Base-by-base conservation (phyloP, 2,113 vertebrate species). In the Syngnathus floridae region DNA sequence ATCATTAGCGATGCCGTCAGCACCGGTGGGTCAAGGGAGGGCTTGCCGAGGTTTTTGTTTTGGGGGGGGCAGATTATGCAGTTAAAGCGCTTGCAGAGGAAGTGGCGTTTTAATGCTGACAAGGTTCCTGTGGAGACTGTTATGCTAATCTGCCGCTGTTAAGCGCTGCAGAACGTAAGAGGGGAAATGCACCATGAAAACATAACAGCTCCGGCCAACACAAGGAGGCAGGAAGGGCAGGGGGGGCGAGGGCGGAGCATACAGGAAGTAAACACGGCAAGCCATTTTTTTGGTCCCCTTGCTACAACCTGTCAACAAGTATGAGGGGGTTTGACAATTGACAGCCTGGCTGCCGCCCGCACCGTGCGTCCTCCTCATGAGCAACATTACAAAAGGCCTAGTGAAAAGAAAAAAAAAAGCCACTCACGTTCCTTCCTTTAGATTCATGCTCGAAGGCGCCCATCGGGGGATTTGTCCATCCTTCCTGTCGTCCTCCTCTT, bases 71-170 rank as follows among this genome's bases (percentile, higher is more conserved):
- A 80, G 80, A 82, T 86, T 84, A 84, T 83, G 78, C 72, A 74
- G 80, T 40, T 73, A 86, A 90, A 86, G 77, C 73, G 78, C 81
- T 87, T 90, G 82, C 88, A 85, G 72, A 78, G 87, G 85, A 89
- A 87, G 78, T 75, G 67, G 67, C 40, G 68, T 86, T 84, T 75
- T 78, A 86, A 77, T 72, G 68, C 84, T 83, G 78, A 87, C 78
- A 72, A 83, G 58, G 80, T 86, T 89, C 84, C 87, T 82, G 82
- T 65, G 63, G 78, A 74, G 84, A 82, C 77, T 81, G 82, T 88
- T 85, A 87, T 89, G 88, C 84, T 90, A 90, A 91, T 90, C 82
- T 84, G 72, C 64, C 74, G 54, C 16, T 82, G 77, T 83, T 88
- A 84, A 88, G 79, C 60, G 52, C 78, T 63, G 83, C 70, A 77